Evolutionary conservation across 2,797 vertebrate genomes (phyloP), one percentile per base, ranked within the genome.

Genomic region (Cuniculus paca): DNA sequence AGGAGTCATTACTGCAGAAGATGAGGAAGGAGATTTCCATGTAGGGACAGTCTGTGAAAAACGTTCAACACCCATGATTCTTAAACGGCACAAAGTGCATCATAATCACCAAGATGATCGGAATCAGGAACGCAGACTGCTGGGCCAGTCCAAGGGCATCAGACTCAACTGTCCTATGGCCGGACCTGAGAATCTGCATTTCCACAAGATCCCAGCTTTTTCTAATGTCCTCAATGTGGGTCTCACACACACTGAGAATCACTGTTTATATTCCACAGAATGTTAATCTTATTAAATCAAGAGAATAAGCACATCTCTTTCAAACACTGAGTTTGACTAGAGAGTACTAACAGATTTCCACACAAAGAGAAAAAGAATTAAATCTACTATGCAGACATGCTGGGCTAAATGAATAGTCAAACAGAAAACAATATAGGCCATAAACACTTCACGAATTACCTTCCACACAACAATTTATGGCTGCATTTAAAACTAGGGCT

Each of bases 1-100:
- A 8, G 17, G 74, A 42, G 56, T 24, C 7, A 13, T 42, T 58
- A 6, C 4, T 16, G 22, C 20, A 80, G 17, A 50, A 63, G 36
- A 56, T 6, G 24, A 54, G 36, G 12, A 50, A 70, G 9, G 52
- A 45, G n/a, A 65, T 7, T 63, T 61, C 50, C 28, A 63, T 24
- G 39, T 0, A 72, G 75, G 39, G 24, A 45, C 26, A 19, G 5
- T 52, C 14, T 3, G 3, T 45, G 45, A 14, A 85, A 74, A 56
- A 28, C 2, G 34, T 26, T 5, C 0, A 0, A 39, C 5, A 13
- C 45, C 7, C 1, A 0, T 5, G 3, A 26, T 28, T 87, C 22
- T 14, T 56, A n/a, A 63, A 16, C 39, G 17, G 10, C 1, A 50
- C 28, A 24, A 2, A 8, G 19, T 31, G 13, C 7, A 22, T 19